phyloP scores from a whole-genome alignment of 2,113 vertebrate genomes.

The Chascanopsetta lugubris region DNA sequence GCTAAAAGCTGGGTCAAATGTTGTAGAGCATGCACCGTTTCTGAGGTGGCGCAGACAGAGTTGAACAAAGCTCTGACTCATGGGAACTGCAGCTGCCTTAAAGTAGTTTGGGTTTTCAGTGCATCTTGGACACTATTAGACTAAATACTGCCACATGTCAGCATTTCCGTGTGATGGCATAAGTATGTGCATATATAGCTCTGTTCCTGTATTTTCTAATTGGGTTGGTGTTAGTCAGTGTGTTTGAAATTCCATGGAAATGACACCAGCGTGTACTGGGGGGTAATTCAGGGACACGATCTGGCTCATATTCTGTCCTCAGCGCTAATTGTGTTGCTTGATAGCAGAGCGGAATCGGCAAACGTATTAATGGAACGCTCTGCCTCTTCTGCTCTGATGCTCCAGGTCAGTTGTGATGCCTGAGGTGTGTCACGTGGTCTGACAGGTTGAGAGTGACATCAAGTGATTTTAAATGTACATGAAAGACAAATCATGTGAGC shows the following conservation, averaged over 20 bases:
- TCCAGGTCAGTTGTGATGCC: slow-evolving; percentile 37
- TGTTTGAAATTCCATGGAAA: slow-evolving; percentile 73
- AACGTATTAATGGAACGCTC: too few relatives aligned
- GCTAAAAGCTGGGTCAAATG: background rate
- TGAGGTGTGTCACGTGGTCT: slow-evolving; percentile 28
- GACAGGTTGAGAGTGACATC: slow-evolving; percentile 26
- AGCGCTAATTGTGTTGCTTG: slow-evolving; percentile 50
- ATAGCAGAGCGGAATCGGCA: slow-evolving; percentile 17
- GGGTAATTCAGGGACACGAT: slow-evolving; percentile 68
- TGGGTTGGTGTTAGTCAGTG: slow-evolving; percentile 63
- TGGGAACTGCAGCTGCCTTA: slow-evolving; percentile 36
- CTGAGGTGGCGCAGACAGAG: slow-evolving; percentile 16
- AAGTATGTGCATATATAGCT: slow-evolving; percentile 37
- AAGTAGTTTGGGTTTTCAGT: slow-evolving; percentile 34
- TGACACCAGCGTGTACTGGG: slow-evolving; percentile 61
- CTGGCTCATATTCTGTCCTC: slow-evolving; percentile 44
- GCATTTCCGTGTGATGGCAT: slow-evolving; percentile 28
- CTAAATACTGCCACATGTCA: slow-evolving; percentile 47
- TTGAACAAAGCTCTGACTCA: slow-evolving; percentile 29
- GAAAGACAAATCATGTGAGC: slow-evolving; percentile 19
- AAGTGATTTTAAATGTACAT: slow-evolving; percentile 27
- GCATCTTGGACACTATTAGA: slow-evolving; percentile 44
- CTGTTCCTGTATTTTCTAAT: slow-evolving; percentile 67
- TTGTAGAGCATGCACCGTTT: slow-evolving; percentile 7
- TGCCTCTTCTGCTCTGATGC: slow-evolving; percentile 7